Conservation (phyloP, 2,797 vertebrate genomes). For the Eidolon dupreanum region DNA sequence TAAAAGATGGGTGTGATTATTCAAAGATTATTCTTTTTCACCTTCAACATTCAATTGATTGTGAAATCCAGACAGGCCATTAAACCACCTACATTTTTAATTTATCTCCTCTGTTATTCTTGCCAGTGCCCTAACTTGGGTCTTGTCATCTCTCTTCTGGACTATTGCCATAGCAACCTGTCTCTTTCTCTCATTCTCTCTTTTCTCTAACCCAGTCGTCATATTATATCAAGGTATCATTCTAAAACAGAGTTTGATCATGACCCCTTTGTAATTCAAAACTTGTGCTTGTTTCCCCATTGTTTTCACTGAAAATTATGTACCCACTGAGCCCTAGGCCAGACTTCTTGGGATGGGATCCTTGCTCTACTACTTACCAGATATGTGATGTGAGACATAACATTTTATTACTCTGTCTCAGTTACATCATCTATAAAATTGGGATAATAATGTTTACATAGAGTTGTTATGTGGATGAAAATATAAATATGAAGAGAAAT, state of each 20-base stretch:
- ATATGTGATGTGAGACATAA: background rate
- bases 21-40: slow-evolving; percentile 17
- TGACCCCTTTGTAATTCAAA: background rate
- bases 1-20: background rate
- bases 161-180: background rate
- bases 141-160: background rate
- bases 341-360: background rate
- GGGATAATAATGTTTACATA: background rate
- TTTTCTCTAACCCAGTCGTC: background rate
- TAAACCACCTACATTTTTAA: background rate
- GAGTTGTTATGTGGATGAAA: background rate
- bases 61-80: background rate
- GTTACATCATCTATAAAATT: slow-evolving; percentile 4
- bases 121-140: background rate
- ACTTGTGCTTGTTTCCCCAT: background rate
- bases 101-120: background rate
- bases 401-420: background rate
- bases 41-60: background rate
- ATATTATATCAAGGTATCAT: background rate
- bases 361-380: background rate
- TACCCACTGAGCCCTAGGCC: background rate
- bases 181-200: background rate
- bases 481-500: background rate
- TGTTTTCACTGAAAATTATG: background rate
- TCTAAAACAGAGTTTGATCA: background rate